A percentile compares a stretch with the other conserved stretches of the same genome.
Conservation (phyloP, 2,113 vertebrate genomes). For the Corynorhinus townsendii region DNA sequence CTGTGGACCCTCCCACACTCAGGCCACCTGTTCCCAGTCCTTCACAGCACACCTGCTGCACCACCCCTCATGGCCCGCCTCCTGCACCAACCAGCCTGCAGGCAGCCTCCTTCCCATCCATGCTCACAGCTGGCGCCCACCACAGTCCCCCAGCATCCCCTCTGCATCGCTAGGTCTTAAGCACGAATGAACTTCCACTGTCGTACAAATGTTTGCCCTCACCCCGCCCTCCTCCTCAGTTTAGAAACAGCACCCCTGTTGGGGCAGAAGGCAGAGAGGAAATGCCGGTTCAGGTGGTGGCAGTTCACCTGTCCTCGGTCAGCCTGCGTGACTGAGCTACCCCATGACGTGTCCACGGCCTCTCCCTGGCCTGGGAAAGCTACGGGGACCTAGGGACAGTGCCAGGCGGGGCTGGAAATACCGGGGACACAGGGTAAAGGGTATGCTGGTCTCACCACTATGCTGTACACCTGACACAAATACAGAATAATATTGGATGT, state of each 20-base stretch:
- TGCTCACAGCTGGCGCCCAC: too few relatives aligned
- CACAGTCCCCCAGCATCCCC: neutral
- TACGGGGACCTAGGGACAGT: too few relatives aligned
- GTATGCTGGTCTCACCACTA: fast-evolving
- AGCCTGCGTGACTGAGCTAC: neutral
- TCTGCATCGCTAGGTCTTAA: fast-evolving
- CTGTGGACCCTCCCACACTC: fast-evolving
- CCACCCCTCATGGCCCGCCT: fast-evolving
- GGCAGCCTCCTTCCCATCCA: too few relatives aligned
- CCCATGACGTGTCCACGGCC: fast-evolving
- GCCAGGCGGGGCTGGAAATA: neutral
- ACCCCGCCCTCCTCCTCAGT: fast-evolving
- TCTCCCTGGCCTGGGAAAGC: neutral
- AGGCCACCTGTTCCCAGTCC: fast-evolving
- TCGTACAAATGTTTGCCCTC: fast-evolving
- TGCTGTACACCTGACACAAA: neutral
- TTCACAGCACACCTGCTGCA: neutral
- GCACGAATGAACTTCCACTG: neutral
- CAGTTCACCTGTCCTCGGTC: fast-evolving
- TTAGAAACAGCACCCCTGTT: too few relatives aligned
- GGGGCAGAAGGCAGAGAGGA: too few relatives aligned
- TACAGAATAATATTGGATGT: too few relatives aligned
- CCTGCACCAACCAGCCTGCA: fast-evolving
- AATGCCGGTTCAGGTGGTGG: fast-evolving
- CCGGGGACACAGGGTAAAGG: too few relatives aligned